Evolutionary conservation across 1,140 invertebrate genomes (phyloP).

Genomic region (Telenomus remus): DNA sequence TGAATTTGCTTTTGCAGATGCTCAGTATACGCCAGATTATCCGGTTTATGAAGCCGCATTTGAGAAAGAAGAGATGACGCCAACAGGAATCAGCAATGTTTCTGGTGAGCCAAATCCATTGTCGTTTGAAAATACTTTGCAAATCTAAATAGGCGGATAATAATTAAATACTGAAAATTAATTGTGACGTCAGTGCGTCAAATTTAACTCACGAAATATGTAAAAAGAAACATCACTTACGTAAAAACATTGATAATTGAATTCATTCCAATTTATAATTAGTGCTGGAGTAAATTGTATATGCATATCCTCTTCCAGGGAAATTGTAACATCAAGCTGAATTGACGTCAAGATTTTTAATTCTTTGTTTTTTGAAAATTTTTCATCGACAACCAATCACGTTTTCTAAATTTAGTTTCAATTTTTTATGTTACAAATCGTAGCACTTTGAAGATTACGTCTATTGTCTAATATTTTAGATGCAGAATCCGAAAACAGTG

Average conservation of each 20-base stretch:
- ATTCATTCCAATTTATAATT: too few relatives aligned
- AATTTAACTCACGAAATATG: too few relatives aligned
- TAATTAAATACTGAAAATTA: too few relatives aligned
- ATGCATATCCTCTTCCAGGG: too few relatives aligned
- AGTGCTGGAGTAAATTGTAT: too few relatives aligned
- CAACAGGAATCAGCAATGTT: constrained; percentile 35
- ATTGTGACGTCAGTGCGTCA: too few relatives aligned
- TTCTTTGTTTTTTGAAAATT: neutral
- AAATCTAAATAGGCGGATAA: too few relatives aligned
- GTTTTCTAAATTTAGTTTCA: too few relatives aligned
- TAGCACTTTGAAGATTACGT: constrained; percentile 22
- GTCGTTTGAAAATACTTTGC: neutral
- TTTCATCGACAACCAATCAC: neutral
- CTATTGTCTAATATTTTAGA: constrained; percentile 61
- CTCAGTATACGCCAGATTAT: constrained; percentile 33
- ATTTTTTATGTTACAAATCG: neutral
- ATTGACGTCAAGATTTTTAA: too few relatives aligned
- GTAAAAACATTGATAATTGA: too few relatives aligned
- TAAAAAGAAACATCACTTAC: too few relatives aligned
- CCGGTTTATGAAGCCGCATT: constrained; percentile 26
- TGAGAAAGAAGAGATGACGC: constrained; percentile 40
- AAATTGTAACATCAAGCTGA: too few relatives aligned
- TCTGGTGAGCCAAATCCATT: constrained; percentile 33
- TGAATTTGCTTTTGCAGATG: constrained; percentile 20
- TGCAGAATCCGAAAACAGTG: constrained; percentile 71